A percentile compares a stretch with the other conserved stretches of the same genome.
phyloP scores from a whole-genome alignment of 2,888 invertebrate species.

The Drosophila demipolita region DNA sequence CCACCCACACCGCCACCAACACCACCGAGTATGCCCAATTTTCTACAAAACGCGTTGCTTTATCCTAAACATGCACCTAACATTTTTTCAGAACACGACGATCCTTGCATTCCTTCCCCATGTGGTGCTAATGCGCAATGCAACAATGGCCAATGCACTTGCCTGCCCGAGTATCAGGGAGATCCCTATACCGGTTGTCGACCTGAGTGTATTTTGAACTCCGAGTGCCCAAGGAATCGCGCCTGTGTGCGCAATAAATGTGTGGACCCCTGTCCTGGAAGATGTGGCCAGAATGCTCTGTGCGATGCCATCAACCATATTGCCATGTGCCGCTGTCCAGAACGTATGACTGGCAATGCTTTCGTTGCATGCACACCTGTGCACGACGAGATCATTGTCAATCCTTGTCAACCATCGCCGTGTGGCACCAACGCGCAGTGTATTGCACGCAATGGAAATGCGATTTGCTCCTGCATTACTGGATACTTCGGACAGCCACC shows the following conservation, averaged over 20 bases:
- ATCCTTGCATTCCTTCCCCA: slow-evolving; percentile 91
- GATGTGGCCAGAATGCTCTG: slow-evolving; percentile 91
- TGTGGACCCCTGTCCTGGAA: slow-evolving; percentile 93
- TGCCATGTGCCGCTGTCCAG: slow-evolving; percentile 88
- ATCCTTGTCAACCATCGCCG: slow-evolving; percentile 89
- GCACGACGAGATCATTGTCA: slow-evolving; percentile 84
- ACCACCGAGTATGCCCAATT: slow-evolving; percentile 66
- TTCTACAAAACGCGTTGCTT: neutral
- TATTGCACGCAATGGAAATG: slow-evolving; percentile 87
- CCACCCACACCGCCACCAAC: slow-evolving; percentile 85
- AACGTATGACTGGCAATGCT: slow-evolving; percentile 90
- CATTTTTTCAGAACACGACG: slow-evolving; percentile 77
- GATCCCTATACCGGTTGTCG: slow-evolving; percentile 92
- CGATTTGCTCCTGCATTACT: slow-evolving; percentile 88
- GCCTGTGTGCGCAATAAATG: slow-evolving; percentile 93
- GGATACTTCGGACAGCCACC: slow-evolving; percentile 90
- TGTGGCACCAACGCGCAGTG: slow-evolving; percentile 91
- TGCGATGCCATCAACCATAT: slow-evolving; percentile 92
- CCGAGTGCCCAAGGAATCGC: slow-evolving; percentile 91
- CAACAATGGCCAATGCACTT: slow-evolving; percentile 90
- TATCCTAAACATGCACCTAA: slow-evolving; percentile 19
- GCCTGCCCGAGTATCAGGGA: slow-evolving; percentile 91
- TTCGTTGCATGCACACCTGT: slow-evolving; percentile 87
- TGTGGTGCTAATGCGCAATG: slow-evolving; percentile 93
- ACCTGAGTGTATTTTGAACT: slow-evolving; percentile 92